A percentile compares a stretch with the other conserved stretches of the same genome.
phyloP scores from a whole-genome alignment of 2,888 invertebrate genomes.

The Orchestes rusci region DNA sequence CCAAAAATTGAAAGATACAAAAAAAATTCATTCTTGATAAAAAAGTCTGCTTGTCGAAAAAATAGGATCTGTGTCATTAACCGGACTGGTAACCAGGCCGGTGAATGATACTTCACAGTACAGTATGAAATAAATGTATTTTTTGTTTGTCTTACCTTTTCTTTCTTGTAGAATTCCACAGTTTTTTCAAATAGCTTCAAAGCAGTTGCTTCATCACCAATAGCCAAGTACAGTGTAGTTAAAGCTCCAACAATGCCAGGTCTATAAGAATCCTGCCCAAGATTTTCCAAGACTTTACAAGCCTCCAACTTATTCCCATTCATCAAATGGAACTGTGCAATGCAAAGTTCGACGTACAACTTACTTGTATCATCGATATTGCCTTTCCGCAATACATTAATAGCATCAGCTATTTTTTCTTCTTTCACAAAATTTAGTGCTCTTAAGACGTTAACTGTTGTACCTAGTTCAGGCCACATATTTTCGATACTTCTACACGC shows the following conservation, averaged over 20 bases:
- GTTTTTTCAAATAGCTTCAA: slow-evolving; percentile 73
- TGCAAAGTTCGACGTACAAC: slow-evolving; percentile 58
- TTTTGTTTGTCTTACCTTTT: no score
- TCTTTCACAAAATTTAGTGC: slow-evolving; percentile 73
- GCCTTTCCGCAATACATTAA: slow-evolving; percentile 58
- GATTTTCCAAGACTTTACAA: slow-evolving; percentile 59
- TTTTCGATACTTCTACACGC: slow-evolving; percentile 65
- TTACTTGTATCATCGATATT: slow-evolving; percentile 42
- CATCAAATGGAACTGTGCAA: slow-evolving; percentile 69
- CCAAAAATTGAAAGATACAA: no score
- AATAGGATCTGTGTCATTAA: no score
- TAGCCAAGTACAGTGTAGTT: slow-evolving; percentile 74
- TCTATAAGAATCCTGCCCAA: slow-evolving; percentile 64
- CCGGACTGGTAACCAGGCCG: no score
- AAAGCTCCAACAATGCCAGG: slow-evolving; percentile 80
- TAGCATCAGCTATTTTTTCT: slow-evolving; percentile 68
- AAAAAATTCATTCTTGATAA: no score
- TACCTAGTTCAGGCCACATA: slow-evolving; percentile 62
- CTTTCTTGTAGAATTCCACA: slow-evolving; percentile 79
- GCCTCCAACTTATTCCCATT: slow-evolving; percentile 65
- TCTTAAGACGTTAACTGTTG: slow-evolving; percentile 66
- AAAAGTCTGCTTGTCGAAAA: no score
- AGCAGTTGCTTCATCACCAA: slow-evolving; percentile 70
- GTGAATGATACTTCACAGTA: no score
- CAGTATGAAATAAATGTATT: no score